Conservation (phyloP, 2,797 vertebrate genomes). For the Avahi laniger region DNA sequence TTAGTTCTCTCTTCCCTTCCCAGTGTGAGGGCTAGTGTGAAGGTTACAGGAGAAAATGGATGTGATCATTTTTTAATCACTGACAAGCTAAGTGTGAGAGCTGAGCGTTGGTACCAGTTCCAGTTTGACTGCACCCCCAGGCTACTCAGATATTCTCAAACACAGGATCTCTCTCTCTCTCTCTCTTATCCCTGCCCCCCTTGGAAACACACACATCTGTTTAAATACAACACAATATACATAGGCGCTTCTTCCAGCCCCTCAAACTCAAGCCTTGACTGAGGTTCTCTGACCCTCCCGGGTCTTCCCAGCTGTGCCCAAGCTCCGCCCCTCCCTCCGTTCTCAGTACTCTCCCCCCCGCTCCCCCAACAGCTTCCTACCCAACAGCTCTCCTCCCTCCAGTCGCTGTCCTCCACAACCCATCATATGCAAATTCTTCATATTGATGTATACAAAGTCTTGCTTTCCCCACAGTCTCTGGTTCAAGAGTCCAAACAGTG, state of each 20-base stretch:
- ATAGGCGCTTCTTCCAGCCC: not conserved
- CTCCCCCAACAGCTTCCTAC: not conserved
- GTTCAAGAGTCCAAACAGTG: not conserved
- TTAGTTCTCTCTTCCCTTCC: not conserved
- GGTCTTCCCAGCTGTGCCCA: too few relatives aligned
- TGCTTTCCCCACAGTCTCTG: not conserved
- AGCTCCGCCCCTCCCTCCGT: not conserved
- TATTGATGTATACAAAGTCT: not conserved
- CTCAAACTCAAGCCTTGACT: not conserved
- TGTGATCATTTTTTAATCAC: not conserved
- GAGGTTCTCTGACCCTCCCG: not conserved
- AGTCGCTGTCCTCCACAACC: not conserved
- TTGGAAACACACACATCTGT: not conserved
- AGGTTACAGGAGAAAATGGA: not conserved
- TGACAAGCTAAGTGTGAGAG: not conserved
- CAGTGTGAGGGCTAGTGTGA: not conserved
- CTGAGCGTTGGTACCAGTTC: not conserved
- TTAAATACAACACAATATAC: not conserved
- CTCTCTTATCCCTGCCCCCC: not conserved
- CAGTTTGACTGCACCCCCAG: not conserved
- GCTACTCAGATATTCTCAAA: not conserved
- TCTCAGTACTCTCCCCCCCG: not conserved
- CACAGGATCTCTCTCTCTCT: not conserved
- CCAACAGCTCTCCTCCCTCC: not conserved
- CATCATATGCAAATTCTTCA: not conserved